phyloP scores from a whole-genome alignment of 2,797 vertebrate species.

The Poecilia wingei region DNA sequence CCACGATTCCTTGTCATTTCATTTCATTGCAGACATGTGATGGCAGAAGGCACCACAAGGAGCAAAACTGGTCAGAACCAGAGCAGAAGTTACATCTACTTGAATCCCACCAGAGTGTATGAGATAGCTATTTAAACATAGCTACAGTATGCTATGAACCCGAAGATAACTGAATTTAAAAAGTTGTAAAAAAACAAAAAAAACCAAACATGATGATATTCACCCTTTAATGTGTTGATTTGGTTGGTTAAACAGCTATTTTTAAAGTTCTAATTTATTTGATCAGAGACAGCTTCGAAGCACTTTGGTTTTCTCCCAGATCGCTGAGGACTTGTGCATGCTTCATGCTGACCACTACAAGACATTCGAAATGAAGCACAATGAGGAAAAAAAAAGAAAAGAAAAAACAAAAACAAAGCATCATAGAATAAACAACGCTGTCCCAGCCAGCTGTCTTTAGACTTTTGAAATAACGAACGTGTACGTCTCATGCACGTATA shows the following conservation, averaged over 20 bases:
- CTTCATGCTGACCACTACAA: slow-evolving; percentile 27
- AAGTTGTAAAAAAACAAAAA: neutral
- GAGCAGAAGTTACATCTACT: neutral
- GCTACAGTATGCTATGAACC: neutral
- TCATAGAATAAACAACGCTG: slow-evolving; percentile 22
- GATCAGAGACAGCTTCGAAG: slow-evolving; percentile 36
- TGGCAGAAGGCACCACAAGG: neutral
- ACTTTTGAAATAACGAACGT: slow-evolving; percentile 20
- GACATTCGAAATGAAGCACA: slow-evolving; percentile 1
- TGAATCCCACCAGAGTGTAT: neutral
- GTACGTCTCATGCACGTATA: slow-evolving; percentile 19
- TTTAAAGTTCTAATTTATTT: slow-evolving; percentile 1
- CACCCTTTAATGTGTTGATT: slow-evolving; percentile 3
- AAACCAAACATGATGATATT: neutral
- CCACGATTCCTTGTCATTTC: neutral
- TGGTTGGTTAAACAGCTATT: neutral
- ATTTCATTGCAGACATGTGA: neutral
- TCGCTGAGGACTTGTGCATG: slow-evolving; percentile 50
- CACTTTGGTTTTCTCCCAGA: slow-evolving; percentile 61
- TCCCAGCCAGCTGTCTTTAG: slow-evolving; percentile 62
- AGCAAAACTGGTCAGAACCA: neutral
- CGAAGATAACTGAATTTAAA: neutral
- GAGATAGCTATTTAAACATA: neutral
- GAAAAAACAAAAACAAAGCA: slow-evolving; percentile 1
- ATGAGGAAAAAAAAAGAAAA: neutral